Percentiles rank a stretch among this genome's conserved stretches.
Evolutionary conservation across 2,888 invertebrate species (phyloP).

Genomic region (Apantesis nais): DNA sequence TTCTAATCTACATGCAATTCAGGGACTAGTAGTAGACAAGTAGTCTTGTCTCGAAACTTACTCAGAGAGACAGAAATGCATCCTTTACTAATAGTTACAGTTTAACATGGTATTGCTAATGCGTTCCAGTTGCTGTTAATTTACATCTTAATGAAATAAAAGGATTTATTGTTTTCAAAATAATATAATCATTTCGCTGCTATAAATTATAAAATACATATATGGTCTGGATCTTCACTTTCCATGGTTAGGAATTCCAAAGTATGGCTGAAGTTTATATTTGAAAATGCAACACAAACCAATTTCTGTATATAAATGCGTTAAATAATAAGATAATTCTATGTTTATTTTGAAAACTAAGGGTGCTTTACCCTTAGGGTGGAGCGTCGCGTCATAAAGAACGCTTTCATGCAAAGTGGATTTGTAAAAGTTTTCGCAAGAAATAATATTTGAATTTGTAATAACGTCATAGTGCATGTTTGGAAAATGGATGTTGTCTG

Average conservation of each 20-base stretch:
- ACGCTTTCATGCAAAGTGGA: constrained; percentile 78
- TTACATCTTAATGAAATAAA: neutral
- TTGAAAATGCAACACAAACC: constrained; percentile 41
- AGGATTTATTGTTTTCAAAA: neutral
- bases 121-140: neutral
- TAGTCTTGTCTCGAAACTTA: too few species aligned
- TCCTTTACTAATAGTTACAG: too few species aligned
- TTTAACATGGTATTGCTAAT: neutral
- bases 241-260: constrained; percentile 7
- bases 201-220: neutral
- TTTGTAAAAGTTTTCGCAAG: constrained; percentile 74
- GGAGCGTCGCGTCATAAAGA: constrained; percentile 68
- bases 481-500: constrained; percentile 73
- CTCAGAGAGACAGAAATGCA: too few species aligned
- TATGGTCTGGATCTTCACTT: neutral
- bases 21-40: neutral
- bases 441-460: constrained; percentile 81
- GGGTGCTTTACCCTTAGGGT: constrained; percentile 51
- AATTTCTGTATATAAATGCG: constrained; percentile 40
- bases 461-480: constrained; percentile 64
- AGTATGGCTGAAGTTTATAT: constrained; percentile 16
- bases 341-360: constrained; percentile 58
- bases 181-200: neutral
- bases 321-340: constrained; percentile 49
- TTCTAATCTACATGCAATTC: neutral